A percentile compares a stretch with the other conserved stretches of the same genome.
Evolutionary conservation across 1,140 invertebrate genomes (phyloP).

Genomic region (silkworm (Bombyx mori)): ASM3026992v2 NC_085109.1:14296001-14296500

Average conservation of each 20-base stretch:
- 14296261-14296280: slow-evolving; percentile 80
- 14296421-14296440: slow-evolving; percentile 35
- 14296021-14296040: too few species aligned
- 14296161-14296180: slow-evolving; percentile 76
- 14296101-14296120: background rate
- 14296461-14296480: slow-evolving; percentile 30
- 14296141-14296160: slow-evolving; percentile 77
- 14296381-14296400: slow-evolving; percentile 51
- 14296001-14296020: too few species aligned
- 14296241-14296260: slow-evolving; percentile 81
- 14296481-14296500: slow-evolving; percentile 46
- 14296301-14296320: slow-evolving; percentile 59
- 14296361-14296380: slow-evolving; percentile 49
- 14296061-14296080: too few species aligned
- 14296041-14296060: too few species aligned
- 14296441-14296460: slow-evolving; percentile 32
- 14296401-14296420: slow-evolving; percentile 39
- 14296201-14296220: slow-evolving; percentile 74
- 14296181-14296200: slow-evolving; percentile 73
- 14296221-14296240: slow-evolving; percentile 80
- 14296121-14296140: slow-evolving; percentile 71
- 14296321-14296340: slow-evolving; percentile 51
- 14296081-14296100: too few species aligned
- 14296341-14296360: slow-evolving; percentile 59
- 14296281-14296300: slow-evolving; percentile 76